Conservation (phyloP, 2,888 invertebrate genomes). For the Ceramica pisi region DNA sequence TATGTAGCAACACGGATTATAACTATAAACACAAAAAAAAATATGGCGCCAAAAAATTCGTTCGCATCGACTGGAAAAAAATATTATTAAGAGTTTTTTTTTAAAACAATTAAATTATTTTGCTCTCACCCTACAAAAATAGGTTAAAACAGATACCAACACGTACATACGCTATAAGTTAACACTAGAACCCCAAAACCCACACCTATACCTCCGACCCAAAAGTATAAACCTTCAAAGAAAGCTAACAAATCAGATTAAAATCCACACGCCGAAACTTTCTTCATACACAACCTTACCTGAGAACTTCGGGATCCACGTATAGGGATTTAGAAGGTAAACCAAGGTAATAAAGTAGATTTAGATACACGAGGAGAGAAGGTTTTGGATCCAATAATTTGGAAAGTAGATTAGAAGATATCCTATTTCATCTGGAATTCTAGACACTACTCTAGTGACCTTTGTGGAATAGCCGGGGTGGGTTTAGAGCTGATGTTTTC, state of each 20-base stretch:
- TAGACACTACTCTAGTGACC: slow-evolving; percentile 26
- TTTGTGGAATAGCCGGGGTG: slow-evolving; percentile 1
- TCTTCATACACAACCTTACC: slow-evolving; percentile 19
- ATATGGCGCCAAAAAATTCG: no score
- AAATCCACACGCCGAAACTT: slow-evolving; percentile 53
- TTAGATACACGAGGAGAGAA: slow-evolving; percentile 33
- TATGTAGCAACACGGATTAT: no score
- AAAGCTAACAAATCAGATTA: slow-evolving; percentile 61
- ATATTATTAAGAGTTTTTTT: no score
- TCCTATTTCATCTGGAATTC: slow-evolving; percentile 47
- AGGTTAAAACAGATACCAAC: not conserved
- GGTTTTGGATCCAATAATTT: slow-evolving; percentile 43
- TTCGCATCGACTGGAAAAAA: no score
- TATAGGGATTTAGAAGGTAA: slow-evolving; percentile 47
- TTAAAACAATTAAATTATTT: no score
- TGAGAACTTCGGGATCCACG: slow-evolving; percentile 40
- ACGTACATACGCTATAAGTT: not conserved
- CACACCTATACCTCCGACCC: slow-evolving; percentile 18
- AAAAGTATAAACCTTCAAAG: slow-evolving; percentile 51
- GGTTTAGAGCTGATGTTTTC: not conserved
- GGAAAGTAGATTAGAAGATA: slow-evolving; percentile 52
- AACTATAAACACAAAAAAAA: no score
- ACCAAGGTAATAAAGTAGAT: slow-evolving; percentile 42
- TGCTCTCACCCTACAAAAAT: no score
- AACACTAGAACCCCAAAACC: not conserved